These are phyloP conservation scores for Coranthus polyacanthus DNA, from an alignment of 2,797 vertebrate genomes.

Conservation along the genomic window DNA sequence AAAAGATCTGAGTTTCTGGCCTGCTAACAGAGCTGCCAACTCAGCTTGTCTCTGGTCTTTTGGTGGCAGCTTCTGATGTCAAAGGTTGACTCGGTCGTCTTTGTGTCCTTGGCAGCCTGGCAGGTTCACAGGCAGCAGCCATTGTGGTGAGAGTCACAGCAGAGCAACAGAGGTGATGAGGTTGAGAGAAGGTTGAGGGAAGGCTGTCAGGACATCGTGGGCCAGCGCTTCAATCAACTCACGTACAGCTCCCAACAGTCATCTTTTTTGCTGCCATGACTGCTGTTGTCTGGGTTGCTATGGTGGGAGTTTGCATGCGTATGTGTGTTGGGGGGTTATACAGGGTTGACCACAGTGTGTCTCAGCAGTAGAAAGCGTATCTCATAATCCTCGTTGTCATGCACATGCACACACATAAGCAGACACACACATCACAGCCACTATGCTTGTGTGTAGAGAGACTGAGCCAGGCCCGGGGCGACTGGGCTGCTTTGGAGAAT, in stretches of 20 bases:
- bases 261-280: constrained; percentile 46
- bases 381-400: constrained; percentile 49
- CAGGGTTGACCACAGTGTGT: constrained; percentile 52
- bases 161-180: constrained; percentile 78
- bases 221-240: constrained; percentile 68
- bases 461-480: constrained; percentile 50
- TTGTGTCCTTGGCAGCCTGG: constrained; percentile 83
- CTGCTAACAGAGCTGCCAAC: constrained; percentile 81
- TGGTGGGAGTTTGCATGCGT: constrained; percentile 42
- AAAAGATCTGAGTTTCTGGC: constrained; percentile 72
- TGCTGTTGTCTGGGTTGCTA: constrained; percentile 71
- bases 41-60: constrained; percentile 80
- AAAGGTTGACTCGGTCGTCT: constrained; percentile 79
- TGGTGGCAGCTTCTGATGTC: constrained; percentile 80
- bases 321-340: constrained; percentile 45
- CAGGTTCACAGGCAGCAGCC: constrained; percentile 77
- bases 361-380: constrained; percentile 44
- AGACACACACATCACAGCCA: constrained; percentile 49
- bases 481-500: constrained; percentile 49
- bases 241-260: constrained; percentile 53
- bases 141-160: constrained; percentile 78
- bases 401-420: constrained; percentile 39
- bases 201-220: constrained; percentile 76
- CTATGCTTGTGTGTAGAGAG: constrained; percentile 48
- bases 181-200: constrained; percentile 81